Evolutionary conservation across 2,888 invertebrate species (phyloP), one percentile per base, ranked within the genome.

Genomic region (Hyppa rectilinea): DNA sequence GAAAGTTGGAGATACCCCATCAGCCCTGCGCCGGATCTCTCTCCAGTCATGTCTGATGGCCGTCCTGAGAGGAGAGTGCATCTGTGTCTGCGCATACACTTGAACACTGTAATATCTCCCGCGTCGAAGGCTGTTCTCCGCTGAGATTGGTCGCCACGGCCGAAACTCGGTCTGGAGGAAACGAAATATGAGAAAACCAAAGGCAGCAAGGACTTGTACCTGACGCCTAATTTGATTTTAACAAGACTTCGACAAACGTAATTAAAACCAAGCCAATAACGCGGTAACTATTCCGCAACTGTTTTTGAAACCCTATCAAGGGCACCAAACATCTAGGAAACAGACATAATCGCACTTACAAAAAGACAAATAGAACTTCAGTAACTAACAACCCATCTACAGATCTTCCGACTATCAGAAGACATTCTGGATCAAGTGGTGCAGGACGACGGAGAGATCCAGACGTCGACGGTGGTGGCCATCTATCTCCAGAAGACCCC

Each of bases 371-470:
- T 20, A 43, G 7, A 17, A 20, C 20, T 43, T 7, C 6, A 20
- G 20, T 43, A 43, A 43, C 20, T 7, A 43, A 43, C 7, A 20
- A 6, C 7, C 43, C 20, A 43, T 7, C 20, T 43, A n/a, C 92
- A 97, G 97, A 96, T 98, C 76, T 96, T 97, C 80, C 96, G 98
- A 87, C 96, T 98, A 87, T 97, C 98, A 0, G 98, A 98, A 92
- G 98, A 98, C 84, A 97, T 98, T 72, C 91, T 98, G 64, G 98
- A 98, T 87, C 97, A 97, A 90, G 91, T 97, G 70, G 96, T 97
- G 60, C 97, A 97, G 85, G 97, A 97, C 68, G 98, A 98, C 63
- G 97, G 97, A 7, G 98, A 98, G 87, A 96, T 96, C 47, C 97
- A 97, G 82, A 96, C 97, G 53, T 97, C 97, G 75, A 96, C 97